Percentiles rank a stretch among this genome's conserved stretches.
Evolutionary conservation across 2,113 vertebrate genomes (phyloP).

Genomic region (Ictalurus furcatus): DNA sequence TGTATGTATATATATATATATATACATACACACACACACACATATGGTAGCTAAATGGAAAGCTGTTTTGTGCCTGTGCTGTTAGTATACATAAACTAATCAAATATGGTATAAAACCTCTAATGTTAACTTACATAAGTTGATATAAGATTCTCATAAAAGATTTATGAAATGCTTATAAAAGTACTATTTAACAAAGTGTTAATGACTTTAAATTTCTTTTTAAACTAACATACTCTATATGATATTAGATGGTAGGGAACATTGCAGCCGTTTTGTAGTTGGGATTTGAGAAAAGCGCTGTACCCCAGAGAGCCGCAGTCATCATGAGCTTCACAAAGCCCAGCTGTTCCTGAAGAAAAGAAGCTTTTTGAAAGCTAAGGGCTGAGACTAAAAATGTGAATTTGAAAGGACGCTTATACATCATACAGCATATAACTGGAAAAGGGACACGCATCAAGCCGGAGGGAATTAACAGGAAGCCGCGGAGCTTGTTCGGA

Average conservation of each 20-base stretch:
- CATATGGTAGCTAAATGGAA: not conserved
- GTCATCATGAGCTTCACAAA: slow-evolving; percentile 1
- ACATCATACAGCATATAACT: not conserved
- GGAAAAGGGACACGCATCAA: not conserved
- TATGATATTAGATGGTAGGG: not conserved
- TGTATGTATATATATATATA: too few species aligned
- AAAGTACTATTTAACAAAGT: not conserved
- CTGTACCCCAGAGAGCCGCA: not conserved
- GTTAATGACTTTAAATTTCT: not conserved
- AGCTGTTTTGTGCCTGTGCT: not conserved
- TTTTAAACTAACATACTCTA: not conserved
- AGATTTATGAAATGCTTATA: not conserved
- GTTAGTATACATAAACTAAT: not conserved
- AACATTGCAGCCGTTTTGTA: not conserved
- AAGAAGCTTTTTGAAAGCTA: not conserved
- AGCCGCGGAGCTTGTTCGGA: not conserved
- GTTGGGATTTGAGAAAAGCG: not conserved
- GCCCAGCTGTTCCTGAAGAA: not conserved
- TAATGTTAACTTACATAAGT: not conserved
- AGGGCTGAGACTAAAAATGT: not conserved
- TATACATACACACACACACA: too few species aligned
- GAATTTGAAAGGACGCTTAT: not conserved
- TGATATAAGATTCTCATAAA: not conserved
- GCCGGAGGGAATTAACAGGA: slow-evolving; percentile 1
- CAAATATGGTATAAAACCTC: not conserved